These are phyloP conservation scores for Nomada ferruginata DNA, from an alignment of 2,888 invertebrate species.

Conservation along the genomic window DNA sequence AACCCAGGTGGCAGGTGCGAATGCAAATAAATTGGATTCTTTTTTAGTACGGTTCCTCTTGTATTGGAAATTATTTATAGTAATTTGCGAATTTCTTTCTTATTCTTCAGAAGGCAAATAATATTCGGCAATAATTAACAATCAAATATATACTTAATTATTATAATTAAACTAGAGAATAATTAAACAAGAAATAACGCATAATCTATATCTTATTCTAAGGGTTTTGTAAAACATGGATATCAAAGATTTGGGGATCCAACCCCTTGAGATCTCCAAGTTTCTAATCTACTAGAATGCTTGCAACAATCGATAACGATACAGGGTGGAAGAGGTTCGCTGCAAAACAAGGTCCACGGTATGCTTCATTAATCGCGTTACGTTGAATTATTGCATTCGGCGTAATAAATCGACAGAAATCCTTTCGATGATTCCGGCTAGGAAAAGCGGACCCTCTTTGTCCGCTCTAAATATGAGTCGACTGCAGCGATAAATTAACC, in stretches of 20 bases:
- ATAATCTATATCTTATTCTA: too few relatives aligned
- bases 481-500: conserved; percentile 67
- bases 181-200: too few relatives aligned
- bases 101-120: too few relatives aligned
- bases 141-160: too few relatives aligned
- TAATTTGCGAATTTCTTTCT: too few relatives aligned
- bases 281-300: background rate
- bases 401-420: conserved; percentile 65
- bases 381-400: conserved; percentile 63
- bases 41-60: too few relatives aligned
- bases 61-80: too few relatives aligned
- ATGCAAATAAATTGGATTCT: background rate
- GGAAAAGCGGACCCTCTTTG: conserved; percentile 34
- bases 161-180: too few relatives aligned
- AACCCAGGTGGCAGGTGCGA: background rate
- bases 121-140: too few relatives aligned
- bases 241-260: too few relatives aligned
- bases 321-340: background rate
- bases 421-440: conserved; percentile 55
- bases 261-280: too few relatives aligned
- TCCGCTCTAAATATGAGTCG: conserved; percentile 55
- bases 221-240: too few relatives aligned
- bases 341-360: conserved; percentile 56
- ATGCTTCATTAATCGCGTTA: conserved; percentile 71
- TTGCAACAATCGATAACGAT: background rate